Base-by-base conservation (phyloP, 1,140 invertebrate genomes). In the Brachionus sp. region DNA sequence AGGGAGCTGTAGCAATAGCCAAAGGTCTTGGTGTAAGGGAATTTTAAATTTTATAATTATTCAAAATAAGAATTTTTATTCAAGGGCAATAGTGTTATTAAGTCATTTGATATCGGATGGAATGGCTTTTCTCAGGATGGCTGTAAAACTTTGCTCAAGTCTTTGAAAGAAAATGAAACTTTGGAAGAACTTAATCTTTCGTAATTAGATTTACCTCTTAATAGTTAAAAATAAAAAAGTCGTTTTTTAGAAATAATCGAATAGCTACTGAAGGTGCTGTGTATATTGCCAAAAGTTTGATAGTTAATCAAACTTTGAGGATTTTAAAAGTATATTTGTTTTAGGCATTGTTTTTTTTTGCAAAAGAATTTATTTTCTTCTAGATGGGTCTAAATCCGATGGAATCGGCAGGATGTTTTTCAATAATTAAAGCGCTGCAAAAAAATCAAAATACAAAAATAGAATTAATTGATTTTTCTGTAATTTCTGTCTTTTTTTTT, bases 311-410 rank as follows among this genome's bases (percentile, higher is more conserved):
- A 83, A 86, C 86, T 6, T 85, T 89, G 2, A 86, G 85, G 84
- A 84, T 85, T 25, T 62, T 89, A n/a, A 89, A 87, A 86, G 88
- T 89, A 84, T 62, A 83, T 75, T 10, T 57, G n/a, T 25, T 9
- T 73, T 19, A 35, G n/a, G 33, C 35, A 12, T 44, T 13, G 23
- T 7, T 57, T 10, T 50, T 37, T 62, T 25, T 77, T 77, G 9
- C 39, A 29, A 12, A 50, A 13, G 39, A 1, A 16, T 83, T 44
- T 2, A 19, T 39, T 23, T 37, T 66, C 44, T 88, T 85, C 10
- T 84, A 89, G 88, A 86, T 89, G 83, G 88, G 87, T n/a, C 86
- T 86, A 66, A 89, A 89, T 84, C 88, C 88, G 6, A 88, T 89
- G 88, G 87, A 88, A 77, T 88, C 86, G 84, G 86, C 88, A 13